Conservation (phyloP, 2,797 vertebrate genomes). For the Pseudocheirus occidentalis region DNA sequence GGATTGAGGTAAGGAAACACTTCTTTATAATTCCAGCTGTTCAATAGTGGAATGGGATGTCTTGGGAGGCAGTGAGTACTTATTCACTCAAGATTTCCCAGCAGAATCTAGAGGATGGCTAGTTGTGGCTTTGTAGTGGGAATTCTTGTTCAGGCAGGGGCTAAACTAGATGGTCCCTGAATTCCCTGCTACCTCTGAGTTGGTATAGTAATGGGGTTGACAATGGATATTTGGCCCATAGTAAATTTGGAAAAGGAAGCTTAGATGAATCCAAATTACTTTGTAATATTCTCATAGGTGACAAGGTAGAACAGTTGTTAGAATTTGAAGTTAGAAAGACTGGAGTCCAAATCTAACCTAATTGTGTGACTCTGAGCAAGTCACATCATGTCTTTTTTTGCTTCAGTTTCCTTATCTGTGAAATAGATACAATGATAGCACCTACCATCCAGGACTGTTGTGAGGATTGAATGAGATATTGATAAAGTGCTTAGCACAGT, state of each 20-base stretch:
- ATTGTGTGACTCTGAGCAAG: not conserved
- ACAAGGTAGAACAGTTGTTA: not conserved
- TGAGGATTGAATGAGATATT: not conserved
- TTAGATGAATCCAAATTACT: not conserved
- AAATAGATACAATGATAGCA: not conserved
- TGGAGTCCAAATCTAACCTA: not conserved
- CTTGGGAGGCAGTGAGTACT: not conserved
- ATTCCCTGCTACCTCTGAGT: not conserved
- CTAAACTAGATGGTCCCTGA: not conserved
- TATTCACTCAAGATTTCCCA: not conserved
- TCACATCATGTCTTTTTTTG: not conserved
- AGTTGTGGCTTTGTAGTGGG: not conserved
- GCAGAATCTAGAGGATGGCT: not conserved
- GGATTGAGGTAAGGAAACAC: not conserved
- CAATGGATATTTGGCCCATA: not conserved
- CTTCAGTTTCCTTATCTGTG: not conserved
- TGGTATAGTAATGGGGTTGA: not conserved
- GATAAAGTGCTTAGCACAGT: not conserved
- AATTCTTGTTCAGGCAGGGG: not conserved
- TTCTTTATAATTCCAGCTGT: not conserved
- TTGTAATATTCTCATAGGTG: not conserved
- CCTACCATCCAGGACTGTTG: not conserved
- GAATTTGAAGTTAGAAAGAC: not conserved
- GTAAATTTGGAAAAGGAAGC: not conserved
- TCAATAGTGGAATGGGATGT: not conserved